phyloP scores from a whole-genome alignment of 2,797 vertebrate species.

The Pseudotriccus pelzelni region DNA sequence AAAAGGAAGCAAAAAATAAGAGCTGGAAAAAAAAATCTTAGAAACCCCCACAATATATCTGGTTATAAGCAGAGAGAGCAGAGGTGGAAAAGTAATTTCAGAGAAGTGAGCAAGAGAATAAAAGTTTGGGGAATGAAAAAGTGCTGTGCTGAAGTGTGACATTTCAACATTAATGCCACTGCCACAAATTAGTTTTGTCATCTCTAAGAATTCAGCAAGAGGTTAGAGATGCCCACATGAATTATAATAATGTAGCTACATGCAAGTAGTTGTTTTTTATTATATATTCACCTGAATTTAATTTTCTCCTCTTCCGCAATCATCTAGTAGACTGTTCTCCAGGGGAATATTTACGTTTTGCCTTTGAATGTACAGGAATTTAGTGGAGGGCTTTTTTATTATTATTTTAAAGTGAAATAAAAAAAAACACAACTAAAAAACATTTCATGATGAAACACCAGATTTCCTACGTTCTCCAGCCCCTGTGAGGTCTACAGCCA shows the following conservation, averaged over 20 bases:
- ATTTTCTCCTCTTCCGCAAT: slow-evolving; percentile 34
- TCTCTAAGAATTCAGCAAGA: slow-evolving; percentile 14
- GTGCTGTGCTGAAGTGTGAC: not conserved
- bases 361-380: slow-evolving; percentile 1
- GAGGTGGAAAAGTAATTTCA: not conserved
- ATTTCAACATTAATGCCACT: not conserved
- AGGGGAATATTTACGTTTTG: not conserved
- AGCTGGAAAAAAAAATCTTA: not conserved
- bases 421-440: not conserved
- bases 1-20: not conserved
- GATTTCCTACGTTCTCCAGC: not conserved
- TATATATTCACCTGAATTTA: slow-evolving; percentile 49
- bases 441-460: not conserved
- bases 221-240: slow-evolving; percentile 27
- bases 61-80: not conserved
- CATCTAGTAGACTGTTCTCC: slow-evolving; percentile 1
- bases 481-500: not conserved
- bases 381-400: not conserved
- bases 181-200: slow-evolving; percentile 26
- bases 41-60: fast-evolving
- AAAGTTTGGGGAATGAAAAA: not conserved
- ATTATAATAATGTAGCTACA: slow-evolving; percentile 33
- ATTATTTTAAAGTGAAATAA: not conserved
- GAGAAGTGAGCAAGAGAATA: not conserved
- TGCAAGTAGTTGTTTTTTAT: slow-evolving; percentile 5